Percentiles rank a stretch among this genome's conserved stretches.
phyloP scores from a whole-genome alignment of 2,797 vertebrate genomes.

The Peromyscus attwateri region DNA sequence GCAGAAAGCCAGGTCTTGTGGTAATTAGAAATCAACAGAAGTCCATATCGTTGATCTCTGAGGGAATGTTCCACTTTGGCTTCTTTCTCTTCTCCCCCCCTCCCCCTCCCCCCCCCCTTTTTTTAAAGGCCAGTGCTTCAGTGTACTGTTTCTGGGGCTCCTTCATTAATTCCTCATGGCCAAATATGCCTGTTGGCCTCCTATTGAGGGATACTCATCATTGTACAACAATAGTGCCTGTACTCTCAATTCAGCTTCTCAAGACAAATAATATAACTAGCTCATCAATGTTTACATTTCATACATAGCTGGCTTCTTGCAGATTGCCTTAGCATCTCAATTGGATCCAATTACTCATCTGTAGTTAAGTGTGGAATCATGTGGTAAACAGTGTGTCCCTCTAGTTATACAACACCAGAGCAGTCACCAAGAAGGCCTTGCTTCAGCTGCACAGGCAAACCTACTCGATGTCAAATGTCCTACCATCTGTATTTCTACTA shows the following conservation, averaged over 20 bases:
- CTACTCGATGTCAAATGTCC: not conserved
- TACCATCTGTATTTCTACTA: not conserved
- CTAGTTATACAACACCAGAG: not conserved
- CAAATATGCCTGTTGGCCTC: not conserved
- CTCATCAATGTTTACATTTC: not conserved
- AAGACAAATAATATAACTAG: not conserved
- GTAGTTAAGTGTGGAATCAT: not conserved
- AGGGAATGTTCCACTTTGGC: not conserved
- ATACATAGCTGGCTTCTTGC: not conserved
- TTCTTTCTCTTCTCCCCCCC: not conserved
- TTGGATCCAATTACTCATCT: not conserved
- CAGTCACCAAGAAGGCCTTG: not conserved
- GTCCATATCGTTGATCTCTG: not conserved
- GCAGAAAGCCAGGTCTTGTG: not conserved
- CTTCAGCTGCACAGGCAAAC: not conserved
- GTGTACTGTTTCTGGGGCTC: not conserved
- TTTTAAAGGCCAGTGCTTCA: not conserved
- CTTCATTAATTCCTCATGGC: not conserved
- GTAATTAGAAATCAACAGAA: not conserved
- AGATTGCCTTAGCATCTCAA: not conserved
- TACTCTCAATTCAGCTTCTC: not conserved
- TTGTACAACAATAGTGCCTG: not conserved
- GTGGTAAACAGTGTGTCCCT: not conserved
- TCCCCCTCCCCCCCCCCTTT: fast-evolving
- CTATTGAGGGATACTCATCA: not conserved